Percentiles rank a stretch among this genome's conserved stretches.
These are phyloP conservation scores for Caenorhabditis sp. DNA, from an alignment of 2,888 invertebrate genomes.

Conservation along the genomic window DNA sequence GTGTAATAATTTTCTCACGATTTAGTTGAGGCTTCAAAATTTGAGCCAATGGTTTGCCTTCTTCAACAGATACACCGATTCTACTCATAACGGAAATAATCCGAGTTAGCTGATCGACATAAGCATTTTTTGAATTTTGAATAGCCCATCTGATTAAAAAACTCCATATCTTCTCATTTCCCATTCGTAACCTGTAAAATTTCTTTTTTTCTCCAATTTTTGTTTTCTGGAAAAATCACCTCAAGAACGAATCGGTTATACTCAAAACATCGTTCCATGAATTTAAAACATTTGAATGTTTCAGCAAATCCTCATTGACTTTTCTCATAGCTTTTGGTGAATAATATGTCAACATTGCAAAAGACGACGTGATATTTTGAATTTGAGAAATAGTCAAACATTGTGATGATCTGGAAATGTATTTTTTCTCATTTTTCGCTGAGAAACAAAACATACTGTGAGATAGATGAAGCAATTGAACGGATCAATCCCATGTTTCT, in stretches of 20 bases:
- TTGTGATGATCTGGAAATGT: conserved; percentile 4
- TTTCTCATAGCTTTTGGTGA: conserved; percentile 11
- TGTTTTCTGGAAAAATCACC: too few species aligned
- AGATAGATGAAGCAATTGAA: conserved; percentile 6
- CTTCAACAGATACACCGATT: conserved; percentile 8
- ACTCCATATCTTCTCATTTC: conserved; percentile 23
- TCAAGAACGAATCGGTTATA: conserved; percentile 15
- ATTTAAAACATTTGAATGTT: conserved; percentile 24
- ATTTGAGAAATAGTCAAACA: conserved; percentile 22
- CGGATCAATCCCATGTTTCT: conserved; percentile 15
- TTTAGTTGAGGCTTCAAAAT: conserved; percentile 10
- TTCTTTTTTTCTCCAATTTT: too few species aligned
- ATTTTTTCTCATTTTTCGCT: background rate
- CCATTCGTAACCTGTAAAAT: conserved; percentile 21
- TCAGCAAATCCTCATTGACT: conserved; percentile 13
- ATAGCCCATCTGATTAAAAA: conserved; percentile 21
- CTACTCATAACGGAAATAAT: conserved; percentile 22
- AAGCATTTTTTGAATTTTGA: conserved; percentile 20
- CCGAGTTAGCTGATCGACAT: conserved; percentile 8
- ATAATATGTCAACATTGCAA: conserved; percentile 12
- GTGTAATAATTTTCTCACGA: background rate
- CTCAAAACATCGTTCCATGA: conserved; percentile 24
- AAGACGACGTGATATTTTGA: conserved; percentile 9
- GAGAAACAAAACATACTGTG: conserved; percentile 4
- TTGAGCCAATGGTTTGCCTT: conserved; percentile 24